Base-by-base conservation (phyloP, 1,140 invertebrate genomes). In the Subanguina moxae region DNA sequence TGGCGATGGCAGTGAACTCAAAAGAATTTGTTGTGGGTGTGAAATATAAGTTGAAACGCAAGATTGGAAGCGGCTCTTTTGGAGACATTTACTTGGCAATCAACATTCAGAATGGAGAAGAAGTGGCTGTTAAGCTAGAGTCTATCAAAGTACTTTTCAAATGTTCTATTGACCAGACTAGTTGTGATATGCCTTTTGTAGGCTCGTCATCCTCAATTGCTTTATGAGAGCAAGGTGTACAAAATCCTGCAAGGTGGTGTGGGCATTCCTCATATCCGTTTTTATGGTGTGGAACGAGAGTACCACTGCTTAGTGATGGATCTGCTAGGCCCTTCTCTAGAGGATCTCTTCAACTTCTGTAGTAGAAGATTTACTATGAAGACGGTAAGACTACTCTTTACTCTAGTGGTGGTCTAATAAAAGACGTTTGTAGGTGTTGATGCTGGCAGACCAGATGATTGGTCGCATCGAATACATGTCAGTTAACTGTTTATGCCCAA, bases 11-110 rank as follows among this genome's bases (percentile, higher is more conserved):
- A 21, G 48, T 52, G 48, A 52, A 52, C 48, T 52, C 48, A 1
- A 66, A 71, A 59, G 69, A 71, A 43, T 71, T 71, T 28, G 62
- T 71, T 80, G 90, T 94, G 78, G 91, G 89, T 78, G 88, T 88
- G 77, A 93, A 94, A 85, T 97, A 97, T 86, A 89, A 92, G 83
- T 88, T 98, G 76, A 89, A 95, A 78, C 87, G 94, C 76, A 95
- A 95, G 87, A 97, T 98, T 82, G 95, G 91, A 83, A 94, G 92
- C 84, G 95, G 95, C 75, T 97, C 94, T 1, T 98, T 98, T 86
- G 95, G 95, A 83, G 94, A 97, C 85, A 97, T 98, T 83, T 97
- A 94, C 85, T 87, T 97, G 77, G 93, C 91, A 72, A 93, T 96
- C 84, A 96, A 95, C 87, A 89, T 93, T 80, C 88, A 89, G 80